Base-by-base conservation (phyloP, 2,113 vertebrate genomes). In the Cinclus mexicanus region DNA sequence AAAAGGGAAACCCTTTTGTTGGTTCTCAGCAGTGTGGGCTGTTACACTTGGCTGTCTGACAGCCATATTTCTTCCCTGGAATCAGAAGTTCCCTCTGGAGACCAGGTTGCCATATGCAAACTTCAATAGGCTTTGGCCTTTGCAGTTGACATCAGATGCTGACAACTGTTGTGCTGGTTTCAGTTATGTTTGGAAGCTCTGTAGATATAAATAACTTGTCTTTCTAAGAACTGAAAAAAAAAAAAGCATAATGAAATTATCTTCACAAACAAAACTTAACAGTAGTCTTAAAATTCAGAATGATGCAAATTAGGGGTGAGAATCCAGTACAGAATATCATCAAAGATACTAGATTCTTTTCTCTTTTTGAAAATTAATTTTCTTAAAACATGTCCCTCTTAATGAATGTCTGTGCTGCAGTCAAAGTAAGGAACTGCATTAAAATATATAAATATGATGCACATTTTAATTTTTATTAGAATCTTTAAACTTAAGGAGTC, bases 101-200 rank as follows among this genome's bases (percentile, higher is more conserved):
- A 75, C 95, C 49, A 17, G n/a, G 77, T 93, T 95, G 89, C 91
- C 95, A 90, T 94, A 88, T 90, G 83, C 69, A 93, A 75, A 92
- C 80, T 80, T 94, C 91, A 97, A 75, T 50, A 93, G 74, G 53
- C 64, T 93, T 93, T 96, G 89, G 93, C 91, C 76, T 92, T 91
- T 94, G 91, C 90, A 83, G 56, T 81, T 95, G 86, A 72, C 81
- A 86, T 90, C 55, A 89, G 67, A 69, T 87, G 74, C 83, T 91
- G 83, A 92, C 93, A 94, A 93, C 86, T 90, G 94, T 95, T 94
- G 80, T 92, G 21, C 76, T 85, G 56, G 28, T 92, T 94, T 87
- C 85, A 63, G 93, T 90, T 95, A 9, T 29, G 18, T 90, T 93
- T 93, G 92, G 71, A 90, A 91, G 63, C 60, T 86, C 59, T 70